A percentile compares a stretch with the other conserved stretches of the same genome.
These are phyloP conservation scores for Yasuhikotakia modesta DNA, from an alignment of 2,797 vertebrate species.

Conservation along the genomic window DNA sequence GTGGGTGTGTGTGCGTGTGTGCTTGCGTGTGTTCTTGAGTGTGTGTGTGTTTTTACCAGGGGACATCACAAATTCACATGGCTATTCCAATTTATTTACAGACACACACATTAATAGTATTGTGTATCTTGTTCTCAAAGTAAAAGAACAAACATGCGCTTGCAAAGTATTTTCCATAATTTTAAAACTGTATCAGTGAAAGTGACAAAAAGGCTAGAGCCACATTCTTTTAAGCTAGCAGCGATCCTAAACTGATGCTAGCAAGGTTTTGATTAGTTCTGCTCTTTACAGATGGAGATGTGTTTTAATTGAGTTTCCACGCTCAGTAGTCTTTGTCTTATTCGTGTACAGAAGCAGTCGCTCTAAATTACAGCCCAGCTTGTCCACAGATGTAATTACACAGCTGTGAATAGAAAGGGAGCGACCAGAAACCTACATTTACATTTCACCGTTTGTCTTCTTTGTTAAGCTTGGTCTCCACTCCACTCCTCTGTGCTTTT, in stretches of 20 bases:
- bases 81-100: not conserved
- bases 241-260: not conserved
- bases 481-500: constrained; percentile 10
- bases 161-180: too few species aligned
- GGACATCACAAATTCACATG: not conserved
- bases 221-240: not conserved
- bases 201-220: not conserved
- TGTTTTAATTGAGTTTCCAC: constrained; percentile 11
- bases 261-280: not conserved
- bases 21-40: too few species aligned
- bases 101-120: not conserved
- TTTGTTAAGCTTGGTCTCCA: constrained; percentile 40
- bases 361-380: constrained; percentile 48
- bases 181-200: not conserved
- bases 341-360: constrained; percentile 15
- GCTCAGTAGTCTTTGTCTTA: constrained; percentile 41
- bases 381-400: constrained; percentile 45
- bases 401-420: constrained; percentile 35
- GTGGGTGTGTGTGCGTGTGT: not conserved
- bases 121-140: too few species aligned
- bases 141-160: too few species aligned
- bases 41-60: not conserved
- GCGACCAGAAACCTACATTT: constrained; percentile 52
- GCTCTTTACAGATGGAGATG: constrained; percentile 6
- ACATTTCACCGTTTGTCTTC: constrained; percentile 46